Evolutionary conservation across 2,888 invertebrate genomes (phyloP), one percentile per base, ranked within the genome.

Genomic region (Euclidia mi): DNA sequence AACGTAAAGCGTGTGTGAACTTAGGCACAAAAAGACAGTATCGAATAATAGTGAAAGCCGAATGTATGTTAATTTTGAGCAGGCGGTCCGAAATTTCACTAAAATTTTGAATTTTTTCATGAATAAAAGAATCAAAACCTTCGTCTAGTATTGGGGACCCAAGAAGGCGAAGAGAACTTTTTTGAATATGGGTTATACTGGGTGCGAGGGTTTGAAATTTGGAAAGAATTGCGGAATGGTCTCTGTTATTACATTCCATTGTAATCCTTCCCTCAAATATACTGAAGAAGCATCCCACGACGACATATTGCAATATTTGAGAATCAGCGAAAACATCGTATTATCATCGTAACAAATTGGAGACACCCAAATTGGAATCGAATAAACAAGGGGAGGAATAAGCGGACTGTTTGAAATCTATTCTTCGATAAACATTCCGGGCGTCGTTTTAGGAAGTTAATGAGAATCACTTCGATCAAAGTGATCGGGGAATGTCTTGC

Each of bases 161-260:
- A n/a, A n/a, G n/a, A n/a, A n/a, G n/a, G n/a, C n/a, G n/a, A n/a
- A n/a, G n/a, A n/a, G n/a, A n/a, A n/a, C n/a, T n/a, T n/a, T n/a
- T n/a, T n/a, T n/a, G n/a, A n/a, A n/a, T n/a, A n/a, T n/a, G n/a
- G n/a, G n/a, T n/a, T n/a, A n/a, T n/a, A n/a, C n/a, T n/a, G n/a
- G n/a, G n/a, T n/a, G n/a, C n/a, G n/a, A n/a, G n/a, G n/a, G n/a
- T n/a, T n/a, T n/a, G n/a, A n/a, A n/a, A n/a, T n/a, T n/a, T n/a
- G n/a, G n/a, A n/a, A n/a, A n/a, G n/a, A n/a, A n/a, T n/a, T n/a
- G n/a, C n/a, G n/a, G n/a, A n/a, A n/a, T n/a, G n/a, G n/a, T n/a
- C n/a, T n/a, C n/a, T 79, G 84, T 88, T 89, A 89, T 90, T 89
- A 88, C 88, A 87, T 90, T 90, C 84, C 81, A 71, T 65, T 68